A percentile compares a stretch with the other conserved stretches of the same genome.
Conservation (phyloP, 2,113 vertebrate genomes). For the Megalops atlanticus region DNA sequence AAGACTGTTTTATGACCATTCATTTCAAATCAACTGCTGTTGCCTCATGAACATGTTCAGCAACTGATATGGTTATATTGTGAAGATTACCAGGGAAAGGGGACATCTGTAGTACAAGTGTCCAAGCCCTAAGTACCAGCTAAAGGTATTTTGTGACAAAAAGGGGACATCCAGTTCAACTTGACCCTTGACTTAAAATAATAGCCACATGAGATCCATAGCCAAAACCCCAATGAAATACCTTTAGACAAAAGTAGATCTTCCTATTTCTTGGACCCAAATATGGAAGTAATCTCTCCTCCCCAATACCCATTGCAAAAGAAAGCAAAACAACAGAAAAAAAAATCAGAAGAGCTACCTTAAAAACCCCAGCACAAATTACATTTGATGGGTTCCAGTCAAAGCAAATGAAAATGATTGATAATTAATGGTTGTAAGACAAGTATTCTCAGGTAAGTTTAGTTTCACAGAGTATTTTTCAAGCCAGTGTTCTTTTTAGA, state of each 20-base stretch:
- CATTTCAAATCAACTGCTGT: not conserved
- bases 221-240: not conserved
- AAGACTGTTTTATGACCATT: not conserved
- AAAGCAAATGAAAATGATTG: not conserved
- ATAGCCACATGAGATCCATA: not conserved
- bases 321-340: no score
- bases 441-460: not conserved
- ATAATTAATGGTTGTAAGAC: not conserved
- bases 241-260: not conserved
- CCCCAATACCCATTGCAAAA: no score
- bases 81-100: no score
- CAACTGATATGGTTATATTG: no score
- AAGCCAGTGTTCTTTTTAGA: not conserved
- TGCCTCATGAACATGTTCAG: no score
- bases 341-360: no score
- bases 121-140: not conserved
- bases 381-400: no score
- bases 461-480: slow-evolving; percentile 1
- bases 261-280: not conserved
- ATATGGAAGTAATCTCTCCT: not conserved
- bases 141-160: not conserved
- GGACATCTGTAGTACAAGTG: not conserved
- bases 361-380: not conserved
- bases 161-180: not conserved
- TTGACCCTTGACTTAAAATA: not conserved